Evolutionary conservation across 1,140 invertebrate genomes (phyloP).

Genomic region (Chironomus striatipennis): DNA sequence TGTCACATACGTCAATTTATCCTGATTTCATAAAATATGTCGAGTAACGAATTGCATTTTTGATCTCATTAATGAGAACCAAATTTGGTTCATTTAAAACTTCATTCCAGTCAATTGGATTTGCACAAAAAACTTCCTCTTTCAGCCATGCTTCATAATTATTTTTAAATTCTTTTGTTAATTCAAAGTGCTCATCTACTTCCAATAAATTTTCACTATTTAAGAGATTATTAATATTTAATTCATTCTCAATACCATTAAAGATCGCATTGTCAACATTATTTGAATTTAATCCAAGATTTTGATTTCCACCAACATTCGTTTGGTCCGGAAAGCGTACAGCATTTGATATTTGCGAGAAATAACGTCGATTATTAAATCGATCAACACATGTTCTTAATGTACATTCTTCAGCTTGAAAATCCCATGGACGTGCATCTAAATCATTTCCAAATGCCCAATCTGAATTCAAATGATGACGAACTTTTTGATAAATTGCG

Average conservation of each 20-base stretch:
- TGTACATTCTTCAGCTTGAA: constrained; percentile 95
- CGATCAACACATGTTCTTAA: constrained; percentile 87
- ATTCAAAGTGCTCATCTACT: constrained; percentile 54
- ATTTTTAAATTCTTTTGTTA: constrained; percentile 92
- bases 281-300: background rate
- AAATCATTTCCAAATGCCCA: constrained; percentile 99
- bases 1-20: background rate
- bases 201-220: constrained; percentile 31
- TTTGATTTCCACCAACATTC: background rate
- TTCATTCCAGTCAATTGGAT: constrained; percentile 65
- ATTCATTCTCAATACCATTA: background rate
- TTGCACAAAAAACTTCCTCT: constrained; percentile 86
- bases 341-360: constrained; percentile 39
- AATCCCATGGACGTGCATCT: constrained; percentile 96
- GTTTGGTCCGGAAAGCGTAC: constrained; percentile 2
- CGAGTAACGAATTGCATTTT: background rate
- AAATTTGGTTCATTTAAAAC: background rate
- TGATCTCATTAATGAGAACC: background rate
- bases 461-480: constrained; percentile 93
- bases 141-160: constrained; percentile 96
- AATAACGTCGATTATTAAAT: constrained; percentile 89
- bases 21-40: background rate
- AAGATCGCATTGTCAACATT: constrained; percentile 25
- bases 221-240: constrained; percentile 30
- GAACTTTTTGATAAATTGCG: constrained; percentile 95